These are phyloP conservation scores for Cephus rjabovi DNA, from an alignment of 2,888 invertebrate genomes.

Conservation along the genomic window DNA sequence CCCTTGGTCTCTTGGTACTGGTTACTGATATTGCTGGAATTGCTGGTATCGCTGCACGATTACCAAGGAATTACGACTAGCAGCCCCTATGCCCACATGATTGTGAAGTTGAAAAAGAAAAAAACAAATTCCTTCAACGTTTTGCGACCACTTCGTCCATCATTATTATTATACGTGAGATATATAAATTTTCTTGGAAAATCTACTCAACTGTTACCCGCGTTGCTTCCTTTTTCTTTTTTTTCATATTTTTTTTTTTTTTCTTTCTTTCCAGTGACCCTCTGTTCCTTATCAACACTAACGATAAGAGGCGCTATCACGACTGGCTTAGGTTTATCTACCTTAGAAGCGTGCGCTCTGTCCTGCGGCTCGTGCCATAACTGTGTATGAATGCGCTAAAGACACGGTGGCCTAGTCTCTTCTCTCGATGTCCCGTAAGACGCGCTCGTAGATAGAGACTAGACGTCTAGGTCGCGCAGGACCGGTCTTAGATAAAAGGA, in stretches of 20 bases:
- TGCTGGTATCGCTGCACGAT: background rate
- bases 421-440: background rate
- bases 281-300: constrained; percentile 4
- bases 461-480: constrained; percentile 50
- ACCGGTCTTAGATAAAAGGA: constrained; percentile 53
- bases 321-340: background rate
- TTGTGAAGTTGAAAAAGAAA: background rate
- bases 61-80: constrained; percentile 10
- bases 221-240: constrained; percentile 14
- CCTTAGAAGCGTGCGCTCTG: background rate
- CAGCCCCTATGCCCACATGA: constrained; percentile 56
- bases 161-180: background rate
- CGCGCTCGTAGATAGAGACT: background rate
- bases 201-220: constrained; percentile 23
- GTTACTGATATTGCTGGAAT: background rate
- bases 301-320: background rate
- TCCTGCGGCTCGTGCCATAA: background rate
- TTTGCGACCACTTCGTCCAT: background rate
- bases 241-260: constrained; percentile 9
- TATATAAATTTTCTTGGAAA: constrained; percentile 7
- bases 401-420: background rate
- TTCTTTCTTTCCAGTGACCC: background rate
- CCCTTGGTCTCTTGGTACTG: constrained; percentile 6
- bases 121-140: background rate
- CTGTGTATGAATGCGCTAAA: background rate